A percentile compares a stretch with the other conserved stretches of the same genome.
Conservation (phyloP, 2,888 invertebrate genomes). For the Eupithecia subumbrata region DNA sequence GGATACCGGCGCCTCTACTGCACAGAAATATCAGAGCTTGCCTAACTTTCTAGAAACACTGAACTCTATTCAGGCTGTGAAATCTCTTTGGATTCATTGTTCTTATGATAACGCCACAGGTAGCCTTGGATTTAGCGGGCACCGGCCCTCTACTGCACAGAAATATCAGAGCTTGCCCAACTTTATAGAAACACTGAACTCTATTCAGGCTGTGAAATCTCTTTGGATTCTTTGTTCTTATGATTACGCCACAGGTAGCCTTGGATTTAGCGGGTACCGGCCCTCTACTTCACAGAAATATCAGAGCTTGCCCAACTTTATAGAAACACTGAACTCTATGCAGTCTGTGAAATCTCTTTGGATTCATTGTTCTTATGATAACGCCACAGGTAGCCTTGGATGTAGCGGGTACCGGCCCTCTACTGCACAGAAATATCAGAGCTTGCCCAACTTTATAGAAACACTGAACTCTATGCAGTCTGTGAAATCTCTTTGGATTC, state of each 20-base stretch:
- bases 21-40: conserved; percentile 19
- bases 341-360: background rate
- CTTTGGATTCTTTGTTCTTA: conserved; percentile 1
- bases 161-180: conserved; percentile 18
- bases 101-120: background rate
- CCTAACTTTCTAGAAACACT: conserved; percentile 11
- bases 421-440: conserved; percentile 20
- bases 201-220: background rate
- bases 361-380: background rate
- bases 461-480: background rate
- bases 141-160: no score
- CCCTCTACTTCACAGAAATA: conserved; percentile 24
- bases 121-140: no score
- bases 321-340: background rate
- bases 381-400: no score
- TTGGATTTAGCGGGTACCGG: no score
- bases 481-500: background rate
- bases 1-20: no score
- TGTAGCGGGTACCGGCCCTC: no score
- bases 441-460: background rate
- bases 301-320: conserved; percentile 13
- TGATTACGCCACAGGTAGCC: background rate
- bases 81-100: conserved; percentile 3
- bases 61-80: background rate
- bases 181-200: conserved; percentile 4